These are phyloP conservation scores for Carpatolechia fugitivella DNA, from an alignment of 2,888 invertebrate genomes.

Conservation along the genomic window DNA sequence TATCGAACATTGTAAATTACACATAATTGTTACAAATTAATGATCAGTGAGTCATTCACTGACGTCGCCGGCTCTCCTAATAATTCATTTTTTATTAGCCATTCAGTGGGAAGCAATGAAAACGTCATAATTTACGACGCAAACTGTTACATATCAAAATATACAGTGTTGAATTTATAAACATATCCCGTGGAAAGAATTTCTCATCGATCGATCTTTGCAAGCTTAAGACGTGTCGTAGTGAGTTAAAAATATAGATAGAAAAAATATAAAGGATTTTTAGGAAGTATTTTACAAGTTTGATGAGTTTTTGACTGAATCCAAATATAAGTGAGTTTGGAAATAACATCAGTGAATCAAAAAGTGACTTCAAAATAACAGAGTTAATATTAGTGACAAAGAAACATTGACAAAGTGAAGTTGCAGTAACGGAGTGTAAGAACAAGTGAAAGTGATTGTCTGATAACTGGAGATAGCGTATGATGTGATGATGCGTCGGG, in stretches of 20 bases:
- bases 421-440: background rate
- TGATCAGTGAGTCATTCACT: slow-evolving; percentile 9
- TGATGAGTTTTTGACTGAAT: background rate
- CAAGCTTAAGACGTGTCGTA: slow-evolving; percentile 6
- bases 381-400: no score
- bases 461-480: slow-evolving; percentile 58
- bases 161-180: slow-evolving; percentile 38
- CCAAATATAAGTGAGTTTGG: background rate
- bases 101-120: slow-evolving; percentile 26
- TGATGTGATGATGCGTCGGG: slow-evolving; percentile 73
- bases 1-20: no score
- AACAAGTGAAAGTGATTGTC: slow-evolving; percentile 19
- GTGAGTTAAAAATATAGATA: background rate
- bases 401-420: no score
- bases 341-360: background rate
- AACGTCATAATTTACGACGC: slow-evolving; percentile 32
- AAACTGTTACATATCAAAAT: slow-evolving; percentile 50
- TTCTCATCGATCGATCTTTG: slow-evolving; percentile 10
- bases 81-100: slow-evolving; percentile 40
- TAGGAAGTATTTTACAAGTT: background rate
- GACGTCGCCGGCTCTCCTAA: slow-evolving; percentile 21
- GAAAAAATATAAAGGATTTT: background rate
- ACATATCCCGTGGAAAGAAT: slow-evolving; percentile 22
- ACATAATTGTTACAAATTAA: background rate
- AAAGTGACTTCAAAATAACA: no score